Evolutionary conservation across 2,113 vertebrate species (phyloP), one percentile per base, ranked within the genome.

Genomic region (Stegastes partitus): DNA sequence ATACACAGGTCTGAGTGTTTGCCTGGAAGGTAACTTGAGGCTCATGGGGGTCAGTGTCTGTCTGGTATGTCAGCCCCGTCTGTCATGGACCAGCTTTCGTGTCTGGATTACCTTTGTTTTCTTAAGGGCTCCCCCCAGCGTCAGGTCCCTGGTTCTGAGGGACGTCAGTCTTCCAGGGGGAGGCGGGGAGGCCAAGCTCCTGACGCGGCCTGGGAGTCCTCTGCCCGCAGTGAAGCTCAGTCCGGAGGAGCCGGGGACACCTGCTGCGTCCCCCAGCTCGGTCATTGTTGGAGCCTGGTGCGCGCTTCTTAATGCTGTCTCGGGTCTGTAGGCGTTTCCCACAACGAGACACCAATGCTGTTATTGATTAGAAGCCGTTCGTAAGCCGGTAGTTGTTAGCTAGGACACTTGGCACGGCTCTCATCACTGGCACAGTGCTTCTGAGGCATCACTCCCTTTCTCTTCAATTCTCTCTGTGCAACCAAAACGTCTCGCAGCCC

Each of bases 131-230:
- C 93, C 94, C 23, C 93, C 93, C 50, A 95, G 85, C 1, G 94
- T 95, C 44, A 95, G 75, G 76, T 95, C 94, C 77, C 94, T 92
- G 77, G 91, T 94, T 26, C 92, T 88, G 44, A 95, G 85, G 2
- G 94, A 94, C 15, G 92, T 89, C 26, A 95, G 91, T 72, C 94
- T 92, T 55, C 90, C 93, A 11, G 92, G 88, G 1, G 92, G 81
- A 39, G 85, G 14, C 0, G 92, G 58, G 50, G 83, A 81, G 19
- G 87, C 66, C 25, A 84, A 37, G 61, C 72, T 77, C 61, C 85
- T 70, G n/a, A 70, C 28, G 22, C 85, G 80, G n/a, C 82, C 82
- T 0, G 72, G 42, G 5, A 88, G 72, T 23, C 79, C 90, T 77
- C 80, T 87, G 42, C 84, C 89, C 11, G 84, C 1, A 25, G 61